Evolutionary conservation across 2,113 vertebrate genomes (phyloP), one percentile per base, ranked within the genome.

Genomic region (Vulpes lagopus): DNA sequence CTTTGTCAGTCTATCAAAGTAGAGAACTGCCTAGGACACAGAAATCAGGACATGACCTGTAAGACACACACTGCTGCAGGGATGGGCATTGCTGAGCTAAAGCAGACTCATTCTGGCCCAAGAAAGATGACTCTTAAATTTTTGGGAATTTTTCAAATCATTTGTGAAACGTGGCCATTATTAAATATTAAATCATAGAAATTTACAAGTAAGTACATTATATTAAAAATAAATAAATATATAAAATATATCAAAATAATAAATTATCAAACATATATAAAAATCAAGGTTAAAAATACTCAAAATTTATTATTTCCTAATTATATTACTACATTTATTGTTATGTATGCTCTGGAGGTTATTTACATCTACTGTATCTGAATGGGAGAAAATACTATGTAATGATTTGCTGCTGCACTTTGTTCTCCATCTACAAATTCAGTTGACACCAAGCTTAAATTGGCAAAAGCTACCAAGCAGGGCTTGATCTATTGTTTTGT

Each of bases 151-250:
- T 76, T 35, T 30, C 8, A 80, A 71, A 53, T 57, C 27, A 79
- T 49, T 93, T 89, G 3, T 69, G 81, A 65, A 85, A 95, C 14
- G 32, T 1, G 57, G 32, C 7, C 20, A 55, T 67, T 92, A 43
- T 53, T 92, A 89, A 84, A 88, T 38, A 27, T 73, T 69, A 93
- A 89, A 89, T 65, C 53, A 91, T 11, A 88, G 49, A 64, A 82
- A 87, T 30, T 65, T 94, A 51, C 0, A 73, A 62, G 19, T 43
- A 80, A 51, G 78, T 95, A 88, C 16, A 93, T 69, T 67, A 81
- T 51, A 95, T 67, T 86, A 76, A 87, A 86, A 87, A 85, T 17
- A 80, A 65, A 87, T 32, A 71, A 43, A 73, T n/a, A 53, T 17
- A 55, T 80, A 82, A 62, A 59, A 94, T 35, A 35, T 35, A 35